Evolutionary conservation across 2,888 invertebrate genomes (phyloP).

Genomic region (Branchipolynoe longqiensis): DNA sequence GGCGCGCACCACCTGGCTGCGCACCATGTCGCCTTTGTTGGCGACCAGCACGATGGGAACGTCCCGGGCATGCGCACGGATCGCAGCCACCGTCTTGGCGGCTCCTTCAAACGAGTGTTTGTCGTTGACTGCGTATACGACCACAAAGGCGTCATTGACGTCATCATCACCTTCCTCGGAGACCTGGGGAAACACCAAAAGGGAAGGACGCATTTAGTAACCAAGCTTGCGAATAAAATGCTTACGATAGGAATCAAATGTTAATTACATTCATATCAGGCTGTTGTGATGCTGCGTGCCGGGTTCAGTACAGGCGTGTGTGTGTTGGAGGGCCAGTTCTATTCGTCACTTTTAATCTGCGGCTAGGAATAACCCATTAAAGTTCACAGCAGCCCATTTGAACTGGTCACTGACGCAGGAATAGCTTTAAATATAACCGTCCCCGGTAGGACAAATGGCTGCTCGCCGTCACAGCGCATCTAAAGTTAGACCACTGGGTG

Average conservation of each 20-base stretch:
- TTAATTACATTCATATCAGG: not conserved
- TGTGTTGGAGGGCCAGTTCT: too few relatives aligned
- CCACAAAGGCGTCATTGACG: not conserved
- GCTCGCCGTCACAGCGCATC: too few relatives aligned
- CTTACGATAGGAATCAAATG: not conserved
- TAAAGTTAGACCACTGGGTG: too few relatives aligned
- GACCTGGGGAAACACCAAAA: slow-evolving; percentile 14
- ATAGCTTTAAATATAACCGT: too few relatives aligned
- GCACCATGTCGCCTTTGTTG: slow-evolving; percentile 51
- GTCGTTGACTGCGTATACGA: slow-evolving; percentile 32
- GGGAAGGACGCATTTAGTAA: not conserved
- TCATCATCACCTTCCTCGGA: not conserved
- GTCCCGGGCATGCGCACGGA: not conserved
- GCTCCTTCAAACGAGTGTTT: slow-evolving; percentile 33
- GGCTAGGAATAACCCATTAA: too few relatives aligned
- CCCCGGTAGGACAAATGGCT: too few relatives aligned
- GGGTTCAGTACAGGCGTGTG: too few relatives aligned
- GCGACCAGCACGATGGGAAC: slow-evolving; percentile 20
- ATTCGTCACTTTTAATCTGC: too few relatives aligned
- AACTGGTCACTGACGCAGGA: too few relatives aligned
- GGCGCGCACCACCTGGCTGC: slow-evolving; percentile 30
- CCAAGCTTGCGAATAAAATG: not conserved
- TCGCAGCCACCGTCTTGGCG: not conserved
- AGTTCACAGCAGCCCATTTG: too few relatives aligned
- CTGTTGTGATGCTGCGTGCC: too few relatives aligned